These are phyloP conservation scores for Drosophila bocki DNA, from an alignment of 1,140 invertebrate species.

Conservation along the genomic window DNA sequence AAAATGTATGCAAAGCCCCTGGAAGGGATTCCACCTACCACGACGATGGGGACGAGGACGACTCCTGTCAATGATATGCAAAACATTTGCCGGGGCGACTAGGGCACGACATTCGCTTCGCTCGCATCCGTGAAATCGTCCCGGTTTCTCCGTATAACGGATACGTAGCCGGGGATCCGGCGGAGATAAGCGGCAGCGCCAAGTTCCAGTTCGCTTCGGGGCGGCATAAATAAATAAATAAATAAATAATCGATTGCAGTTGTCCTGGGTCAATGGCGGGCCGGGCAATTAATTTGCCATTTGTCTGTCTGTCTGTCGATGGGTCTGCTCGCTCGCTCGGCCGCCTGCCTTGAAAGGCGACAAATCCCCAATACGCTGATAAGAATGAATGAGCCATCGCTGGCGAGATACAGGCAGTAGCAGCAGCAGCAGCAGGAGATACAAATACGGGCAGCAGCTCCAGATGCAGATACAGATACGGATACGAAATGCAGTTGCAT, in stretches of 20 bases:
- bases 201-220: constrained; percentile 62
- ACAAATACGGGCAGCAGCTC: constrained; percentile 4
- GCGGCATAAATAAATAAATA: constrained; percentile 78
- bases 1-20: constrained; percentile 77
- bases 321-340: not conserved
- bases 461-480: constrained; percentile 26
- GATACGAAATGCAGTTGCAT: constrained; percentile 6
- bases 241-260: constrained; percentile 76
- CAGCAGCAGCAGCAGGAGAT: not conserved
- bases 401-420: constrained; percentile 29
- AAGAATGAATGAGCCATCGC: constrained; percentile 74
- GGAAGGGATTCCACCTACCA: constrained; percentile 35
- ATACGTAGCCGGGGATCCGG: not conserved
- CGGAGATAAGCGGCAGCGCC: constrained; percentile 72
- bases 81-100: constrained; percentile 59
- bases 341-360: constrained; percentile 50
- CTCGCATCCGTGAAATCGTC: constrained; percentile 8
- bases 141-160: not conserved
- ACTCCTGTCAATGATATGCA: constrained; percentile 69
- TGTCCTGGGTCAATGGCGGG: constrained; percentile 19
- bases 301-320: constrained; percentile 56
- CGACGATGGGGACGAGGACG: constrained; percentile 3
- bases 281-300: constrained; percentile 78
- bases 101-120: constrained; percentile 15
- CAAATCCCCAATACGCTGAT: constrained; percentile 79